A percentile compares a stretch with the other conserved stretches of the same genome.
Conservation (phyloP, 2,888 invertebrate genomes). For the Alloplasta piceator region DNA sequence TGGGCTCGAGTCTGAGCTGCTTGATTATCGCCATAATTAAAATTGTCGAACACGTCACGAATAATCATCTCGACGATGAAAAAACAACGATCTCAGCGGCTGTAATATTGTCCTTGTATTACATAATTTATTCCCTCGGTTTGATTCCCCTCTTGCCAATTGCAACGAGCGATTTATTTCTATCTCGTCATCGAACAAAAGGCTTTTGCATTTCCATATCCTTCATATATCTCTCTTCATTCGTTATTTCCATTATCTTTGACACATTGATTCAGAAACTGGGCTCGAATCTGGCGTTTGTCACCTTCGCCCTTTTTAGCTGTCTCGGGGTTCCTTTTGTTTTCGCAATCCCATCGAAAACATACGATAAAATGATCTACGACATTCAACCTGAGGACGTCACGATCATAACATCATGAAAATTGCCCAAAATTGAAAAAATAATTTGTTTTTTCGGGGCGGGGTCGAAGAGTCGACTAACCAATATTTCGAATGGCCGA, state of each 20-base stretch:
- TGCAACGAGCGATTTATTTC: constrained; percentile 69
- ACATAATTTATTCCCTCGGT: constrained; percentile 67
- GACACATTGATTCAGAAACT: constrained; percentile 40
- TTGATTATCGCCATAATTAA: constrained; percentile 62
- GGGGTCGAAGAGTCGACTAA: no score
- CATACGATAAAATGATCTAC: constrained; percentile 60
- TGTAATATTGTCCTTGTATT: constrained; percentile 64
- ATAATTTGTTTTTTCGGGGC: no score
- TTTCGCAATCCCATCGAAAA: constrained; percentile 64
- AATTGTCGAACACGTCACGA: constrained; percentile 20
- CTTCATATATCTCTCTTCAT: constrained; percentile 61
- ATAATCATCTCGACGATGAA: constrained; percentile 10
- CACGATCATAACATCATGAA: constrained; percentile 35
- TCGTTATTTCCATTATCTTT: constrained; percentile 61
- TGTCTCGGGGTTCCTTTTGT: constrained; percentile 65
- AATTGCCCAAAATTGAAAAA: no score
- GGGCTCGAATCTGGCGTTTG: constrained; percentile 66
- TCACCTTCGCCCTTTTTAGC: constrained; percentile 64
- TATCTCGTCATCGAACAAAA: constrained; percentile 65
- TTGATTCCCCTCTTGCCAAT: constrained; percentile 69
- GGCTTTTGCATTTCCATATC: constrained; percentile 64
- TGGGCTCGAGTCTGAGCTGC: constrained; percentile 67
- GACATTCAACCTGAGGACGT: constrained; percentile 64
- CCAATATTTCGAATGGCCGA: no score
- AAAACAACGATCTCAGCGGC: constrained; percentile 33